Evolutionary conservation across 2,888 invertebrate species (phyloP).

Genomic region (Toxonevra muliebris): DNA sequence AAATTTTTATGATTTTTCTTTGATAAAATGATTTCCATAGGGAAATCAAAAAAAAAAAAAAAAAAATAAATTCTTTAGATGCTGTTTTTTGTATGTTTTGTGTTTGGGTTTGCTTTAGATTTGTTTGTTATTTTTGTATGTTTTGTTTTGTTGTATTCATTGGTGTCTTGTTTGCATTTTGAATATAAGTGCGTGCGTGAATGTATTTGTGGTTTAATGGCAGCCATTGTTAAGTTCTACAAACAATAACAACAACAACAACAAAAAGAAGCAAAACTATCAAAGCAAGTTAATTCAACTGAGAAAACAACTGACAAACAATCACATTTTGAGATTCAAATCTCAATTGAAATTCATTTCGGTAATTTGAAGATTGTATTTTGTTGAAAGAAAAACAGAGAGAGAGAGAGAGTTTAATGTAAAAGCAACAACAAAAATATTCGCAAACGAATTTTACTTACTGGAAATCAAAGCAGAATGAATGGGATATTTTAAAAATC

Average conservation of each 20-base stretch:
- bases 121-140: constrained; percentile 5
- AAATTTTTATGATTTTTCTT: constrained; percentile 62
- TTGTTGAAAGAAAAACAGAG: no score
- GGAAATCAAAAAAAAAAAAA: constrained; percentile 50
- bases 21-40: constrained; percentile 64
- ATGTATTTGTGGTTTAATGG: not conserved
- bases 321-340: not conserved
- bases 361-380: no score
- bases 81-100: constrained; percentile 23
- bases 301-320: constrained; percentile 15
- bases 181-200: not conserved
- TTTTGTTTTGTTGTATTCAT: constrained; percentile 5
- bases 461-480: no score
- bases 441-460: no score
- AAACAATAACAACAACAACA: constrained; percentile 20
- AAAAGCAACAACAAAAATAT: no score
- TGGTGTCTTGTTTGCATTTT: constrained; percentile 7
- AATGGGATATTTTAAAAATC: no score
- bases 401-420: no score
- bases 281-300: not conserved
- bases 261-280: constrained; percentile 1
- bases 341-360: no score
- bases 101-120: not conserved
- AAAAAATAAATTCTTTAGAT: constrained; percentile 14
- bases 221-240: not conserved